phyloP scores from a whole-genome alignment of 37 sponge, comb jelly and placozoan genomes.

The Chondrosia reniformis region DNA sequence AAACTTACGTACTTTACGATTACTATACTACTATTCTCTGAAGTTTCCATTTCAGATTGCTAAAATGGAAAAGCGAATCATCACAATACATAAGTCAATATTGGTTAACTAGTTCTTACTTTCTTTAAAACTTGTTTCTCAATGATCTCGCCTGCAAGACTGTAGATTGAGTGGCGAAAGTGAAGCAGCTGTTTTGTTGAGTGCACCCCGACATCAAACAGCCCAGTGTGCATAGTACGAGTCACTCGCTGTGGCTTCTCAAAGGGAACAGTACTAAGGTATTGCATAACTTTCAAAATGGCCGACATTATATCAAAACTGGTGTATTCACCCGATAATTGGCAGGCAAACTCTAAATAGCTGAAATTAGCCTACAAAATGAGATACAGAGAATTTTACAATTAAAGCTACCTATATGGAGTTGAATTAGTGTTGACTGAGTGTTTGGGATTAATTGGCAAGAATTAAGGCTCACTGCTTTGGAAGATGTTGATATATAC shows the following conservation, averaged over 20 bases:
- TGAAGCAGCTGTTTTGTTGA: slow-evolving; percentile 51
- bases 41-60: background rate
- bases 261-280: slow-evolving; percentile 40
- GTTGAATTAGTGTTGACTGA: too few relatives aligned
- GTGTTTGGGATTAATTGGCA: too few relatives aligned
- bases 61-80: background rate
- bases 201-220: slow-evolving; percentile 55
- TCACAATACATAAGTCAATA: too few relatives aligned
- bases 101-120: too few relatives aligned
- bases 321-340: background rate
- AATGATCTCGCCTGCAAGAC: slow-evolving; percentile 9
- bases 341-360: background rate
- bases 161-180: slow-evolving; percentile 40
- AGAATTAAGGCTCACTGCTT: too few relatives aligned
- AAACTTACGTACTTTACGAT: too few relatives aligned
- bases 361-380: background rate
- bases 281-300: slow-evolving; percentile 34
- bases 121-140: too few relatives aligned
- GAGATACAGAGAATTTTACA: too few relatives aligned
- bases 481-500: too few relatives aligned
- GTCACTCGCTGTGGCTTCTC: slow-evolving; percentile 40
- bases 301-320: slow-evolving; percentile 6
- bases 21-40: background rate
- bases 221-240: background rate
- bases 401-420: too few relatives aligned